Evolutionary conservation across 2,113 vertebrate genomes (phyloP).

Genomic region (Chitala chitala): DNA sequence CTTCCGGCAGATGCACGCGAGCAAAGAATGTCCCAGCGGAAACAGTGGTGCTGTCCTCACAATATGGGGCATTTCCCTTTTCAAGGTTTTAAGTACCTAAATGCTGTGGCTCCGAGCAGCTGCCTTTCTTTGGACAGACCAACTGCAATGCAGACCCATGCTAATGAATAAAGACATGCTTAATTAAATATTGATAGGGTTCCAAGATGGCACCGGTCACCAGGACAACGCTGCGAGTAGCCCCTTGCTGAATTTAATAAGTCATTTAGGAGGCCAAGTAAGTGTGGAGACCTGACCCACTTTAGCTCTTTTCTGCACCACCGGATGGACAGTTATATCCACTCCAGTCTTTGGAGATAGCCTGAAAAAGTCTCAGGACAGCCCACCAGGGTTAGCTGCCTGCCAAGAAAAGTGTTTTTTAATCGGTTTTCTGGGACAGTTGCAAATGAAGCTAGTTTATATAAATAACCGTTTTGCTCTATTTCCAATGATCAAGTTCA

Average conservation of each 20-base stretch:
- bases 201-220: constrained; percentile 27
- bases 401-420: constrained; percentile 14
- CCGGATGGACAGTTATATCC: constrained; percentile 59
- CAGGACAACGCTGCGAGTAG: constrained; percentile 26
- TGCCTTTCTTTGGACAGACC: not conserved
- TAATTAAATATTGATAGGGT: constrained; percentile 19
- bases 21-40: too few species aligned
- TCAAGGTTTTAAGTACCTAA: not conserved
- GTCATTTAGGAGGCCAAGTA: constrained; percentile 7
- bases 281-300: constrained; percentile 53
- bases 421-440: not conserved
- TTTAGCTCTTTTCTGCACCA: constrained; percentile 48
- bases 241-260: constrained; percentile 18
- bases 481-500: constrained; percentile 1
- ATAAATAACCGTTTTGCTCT: constrained; percentile 23
- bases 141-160: not conserved
- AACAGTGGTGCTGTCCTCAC: too few species aligned
- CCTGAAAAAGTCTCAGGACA: constrained; percentile 30
- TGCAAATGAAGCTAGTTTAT: constrained; percentile 1
- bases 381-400: constrained; percentile 23
- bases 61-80: too few species aligned
- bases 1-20: too few species aligned
- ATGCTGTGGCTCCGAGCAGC: not conserved
- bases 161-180: not conserved
- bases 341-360: constrained; percentile 44